Evolutionary conservation across 1,140 invertebrate species (phyloP).

Genomic region (Gonatopus flavifemur): DNA sequence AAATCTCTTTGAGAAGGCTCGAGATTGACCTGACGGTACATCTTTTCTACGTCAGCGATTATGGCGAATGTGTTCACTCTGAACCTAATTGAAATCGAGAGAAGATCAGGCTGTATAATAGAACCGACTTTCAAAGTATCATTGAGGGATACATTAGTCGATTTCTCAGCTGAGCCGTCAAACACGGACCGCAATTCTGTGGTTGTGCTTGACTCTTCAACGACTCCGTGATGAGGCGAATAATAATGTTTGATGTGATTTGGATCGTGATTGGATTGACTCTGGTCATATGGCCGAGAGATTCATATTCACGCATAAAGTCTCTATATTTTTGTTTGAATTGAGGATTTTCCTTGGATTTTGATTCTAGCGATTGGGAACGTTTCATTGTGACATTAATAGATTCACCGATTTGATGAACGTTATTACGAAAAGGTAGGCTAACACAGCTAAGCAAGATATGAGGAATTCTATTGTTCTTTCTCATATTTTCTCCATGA

Average conservation of each 20-base stretch:
- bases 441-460: too few species aligned
- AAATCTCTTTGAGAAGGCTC: neutral
- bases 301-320: conserved; percentile 45
- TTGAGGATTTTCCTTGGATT: conserved; percentile 13
- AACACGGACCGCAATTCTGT: conserved; percentile 2
- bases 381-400: conserved; percentile 11
- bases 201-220: neutral
- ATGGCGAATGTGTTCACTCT: neutral
- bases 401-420: conserved; percentile 17
- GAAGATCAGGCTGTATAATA: neutral
- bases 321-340: conserved; percentile 29
- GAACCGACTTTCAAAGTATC: too few species aligned
- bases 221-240: neutral
- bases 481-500: too few species aligned
- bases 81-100: neutral
- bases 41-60: too few species aligned
- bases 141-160: conserved; percentile 1
- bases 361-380: conserved; percentile 16
- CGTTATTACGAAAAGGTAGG: conserved; percentile 6
- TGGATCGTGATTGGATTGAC: too few species aligned
- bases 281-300: conserved; percentile 40
- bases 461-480: too few species aligned
- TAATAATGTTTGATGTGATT: neutral
- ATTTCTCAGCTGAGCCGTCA: conserved; percentile 1
- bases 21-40: neutral